phyloP scores from a whole-genome alignment of 53 echinoderm and acorn worm genomes.

The Luidia sarsii region DNA sequence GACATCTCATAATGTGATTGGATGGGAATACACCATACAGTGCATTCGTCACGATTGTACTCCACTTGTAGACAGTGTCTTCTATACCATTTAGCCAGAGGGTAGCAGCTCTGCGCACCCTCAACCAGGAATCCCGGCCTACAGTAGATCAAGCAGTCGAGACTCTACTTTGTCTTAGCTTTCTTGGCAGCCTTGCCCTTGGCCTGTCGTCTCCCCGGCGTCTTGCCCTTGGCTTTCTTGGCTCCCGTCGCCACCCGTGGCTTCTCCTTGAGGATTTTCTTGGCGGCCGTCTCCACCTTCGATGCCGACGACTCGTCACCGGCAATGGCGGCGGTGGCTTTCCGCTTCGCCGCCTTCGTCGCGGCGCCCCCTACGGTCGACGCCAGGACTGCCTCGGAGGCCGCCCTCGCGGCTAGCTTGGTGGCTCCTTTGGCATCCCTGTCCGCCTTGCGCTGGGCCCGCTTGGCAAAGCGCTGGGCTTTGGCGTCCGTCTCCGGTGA shows the following conservation, averaged over 20 bases:
- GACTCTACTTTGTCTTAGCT: constrained; percentile 9
- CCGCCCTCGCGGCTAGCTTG: neutral
- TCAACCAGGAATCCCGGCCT: too few species aligned
- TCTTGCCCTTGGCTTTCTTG: constrained; percentile 1
- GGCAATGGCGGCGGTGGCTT: neutral
- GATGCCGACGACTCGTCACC: too few species aligned
- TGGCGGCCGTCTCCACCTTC: neutral
- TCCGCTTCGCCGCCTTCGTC: constrained; percentile 15
- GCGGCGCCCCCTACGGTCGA: neutral
- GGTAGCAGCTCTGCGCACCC: too few species aligned
- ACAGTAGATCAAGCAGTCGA: too few species aligned
- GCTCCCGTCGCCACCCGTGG: neutral
- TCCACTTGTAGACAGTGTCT: too few species aligned
- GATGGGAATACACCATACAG: too few species aligned
- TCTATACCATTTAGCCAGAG: too few species aligned
- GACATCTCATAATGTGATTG: too few species aligned
- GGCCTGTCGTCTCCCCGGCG: constrained; percentile 10
- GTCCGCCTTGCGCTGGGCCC: constrained; percentile 1
- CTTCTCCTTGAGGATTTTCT: neutral
- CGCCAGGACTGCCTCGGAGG: neutral
- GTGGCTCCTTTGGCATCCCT: too few species aligned
- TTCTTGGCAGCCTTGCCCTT: constrained; percentile 20
- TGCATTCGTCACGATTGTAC: too few species aligned
- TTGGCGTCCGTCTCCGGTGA: neutral
- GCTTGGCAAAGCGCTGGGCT: neutral